A percentile compares a stretch with the other conserved stretches of the same genome.
phyloP scores from a whole-genome alignment of 2,113 vertebrate genomes.

The Pollachius pollachius region DNA sequence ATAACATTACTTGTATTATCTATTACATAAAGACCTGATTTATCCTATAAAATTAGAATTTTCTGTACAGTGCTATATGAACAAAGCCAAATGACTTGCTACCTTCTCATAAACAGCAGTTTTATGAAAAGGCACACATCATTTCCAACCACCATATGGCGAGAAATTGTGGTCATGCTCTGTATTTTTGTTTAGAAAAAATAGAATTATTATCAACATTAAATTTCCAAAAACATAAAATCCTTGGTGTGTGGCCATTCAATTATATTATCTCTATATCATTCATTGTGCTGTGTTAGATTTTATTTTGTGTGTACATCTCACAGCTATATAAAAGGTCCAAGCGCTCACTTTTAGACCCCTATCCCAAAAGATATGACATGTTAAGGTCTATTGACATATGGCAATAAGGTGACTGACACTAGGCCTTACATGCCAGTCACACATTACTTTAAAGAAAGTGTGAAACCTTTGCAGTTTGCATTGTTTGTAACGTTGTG shows the following conservation, averaged over 20 bases:
- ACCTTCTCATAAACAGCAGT: constrained; percentile 72
- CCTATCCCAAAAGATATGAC: constrained; percentile 48
- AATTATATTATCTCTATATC: constrained; percentile 51
- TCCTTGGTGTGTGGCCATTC: constrained; percentile 61
- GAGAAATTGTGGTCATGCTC: constrained; percentile 75
- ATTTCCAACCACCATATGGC: constrained; percentile 75
- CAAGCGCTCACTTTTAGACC: constrained; percentile 62
- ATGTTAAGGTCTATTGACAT: constrained; percentile 54
- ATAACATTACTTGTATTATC: constrained; percentile 77
- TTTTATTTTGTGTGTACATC: constrained; percentile 39
- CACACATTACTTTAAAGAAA: constrained; percentile 55
- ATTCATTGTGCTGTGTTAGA: constrained; percentile 48
- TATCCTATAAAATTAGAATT: constrained; percentile 82
- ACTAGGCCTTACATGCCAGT: constrained; percentile 37
- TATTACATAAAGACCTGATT: constrained; percentile 82
- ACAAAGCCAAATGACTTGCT: constrained; percentile 72
- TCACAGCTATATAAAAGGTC: constrained; percentile 68
- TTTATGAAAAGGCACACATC: constrained; percentile 75
- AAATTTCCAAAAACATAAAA: constrained; percentile 74
- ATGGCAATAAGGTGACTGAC: constrained; percentile 43
- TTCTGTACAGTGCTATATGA: constrained; percentile 82
- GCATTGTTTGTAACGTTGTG: constrained; percentile 59
- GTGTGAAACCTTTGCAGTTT: constrained; percentile 56
- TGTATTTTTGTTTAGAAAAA: constrained; percentile 78
- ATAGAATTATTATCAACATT: constrained; percentile 73